Percentiles rank a stretch among this genome's conserved stretches.
Conservation (phyloP, 2,888 invertebrate species). For the Drosophila percnosoma region DNA sequence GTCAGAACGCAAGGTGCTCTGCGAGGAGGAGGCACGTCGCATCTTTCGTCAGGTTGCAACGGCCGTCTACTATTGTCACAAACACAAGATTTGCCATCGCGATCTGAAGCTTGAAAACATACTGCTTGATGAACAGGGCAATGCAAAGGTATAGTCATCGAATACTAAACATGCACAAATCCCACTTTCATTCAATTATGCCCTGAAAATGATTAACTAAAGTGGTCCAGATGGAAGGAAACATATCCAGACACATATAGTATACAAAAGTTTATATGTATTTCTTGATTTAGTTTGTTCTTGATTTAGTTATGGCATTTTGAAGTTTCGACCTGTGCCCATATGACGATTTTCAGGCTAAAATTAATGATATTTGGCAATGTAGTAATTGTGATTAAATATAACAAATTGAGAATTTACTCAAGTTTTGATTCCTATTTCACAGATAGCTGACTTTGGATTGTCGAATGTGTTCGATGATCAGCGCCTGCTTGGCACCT, state of each 20-base stretch:
- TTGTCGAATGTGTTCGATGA: conserved; percentile 98
- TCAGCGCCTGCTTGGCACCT: conserved; percentile 93
- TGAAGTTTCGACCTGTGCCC: too few species aligned
- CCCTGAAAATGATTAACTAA: too few species aligned
- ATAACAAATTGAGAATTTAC: neutral
- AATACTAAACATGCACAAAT: neutral
- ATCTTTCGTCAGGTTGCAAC: conserved; percentile 98
- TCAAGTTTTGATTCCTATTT: neutral
- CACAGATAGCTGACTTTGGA: conserved; percentile 98
- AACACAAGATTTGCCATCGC: conserved; percentile 98
- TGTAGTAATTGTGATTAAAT: neutral
- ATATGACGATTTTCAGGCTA: too few species aligned
- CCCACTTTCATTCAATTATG: neutral
- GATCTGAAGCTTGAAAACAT: conserved; percentile 98
- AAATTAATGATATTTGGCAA: too few species aligned
- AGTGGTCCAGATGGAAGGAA: neutral
- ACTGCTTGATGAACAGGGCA: conserved; percentile 95
- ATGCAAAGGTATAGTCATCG: conserved; percentile 91
- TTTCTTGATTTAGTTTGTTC: neutral
- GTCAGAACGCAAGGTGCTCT: conserved; percentile 95
- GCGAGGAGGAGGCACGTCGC: conserved; percentile 95
- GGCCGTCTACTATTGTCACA: conserved; percentile 98
- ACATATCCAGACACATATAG: neutral
- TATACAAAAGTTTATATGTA: neutral
- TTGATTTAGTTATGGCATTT: neutral